phyloP scores from a whole-genome alignment of 2,888 invertebrate species.

The Cerastis leucographa region DNA sequence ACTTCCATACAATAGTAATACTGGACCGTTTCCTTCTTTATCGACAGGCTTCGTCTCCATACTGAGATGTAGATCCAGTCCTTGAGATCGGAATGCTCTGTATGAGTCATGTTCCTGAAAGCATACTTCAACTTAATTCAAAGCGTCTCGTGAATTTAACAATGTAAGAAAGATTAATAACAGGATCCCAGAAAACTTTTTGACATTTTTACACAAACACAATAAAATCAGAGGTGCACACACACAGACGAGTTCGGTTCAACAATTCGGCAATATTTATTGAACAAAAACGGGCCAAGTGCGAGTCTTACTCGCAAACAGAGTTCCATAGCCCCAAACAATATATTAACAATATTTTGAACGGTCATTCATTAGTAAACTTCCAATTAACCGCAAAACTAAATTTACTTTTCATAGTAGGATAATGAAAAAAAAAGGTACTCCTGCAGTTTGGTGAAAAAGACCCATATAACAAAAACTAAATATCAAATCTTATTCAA shows the following conservation, averaged over 20 bases:
- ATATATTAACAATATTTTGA: too few species aligned
- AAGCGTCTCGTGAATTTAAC: background rate
- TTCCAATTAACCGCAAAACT: too few species aligned
- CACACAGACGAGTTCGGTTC: background rate
- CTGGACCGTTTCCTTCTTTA: conserved; percentile 92
- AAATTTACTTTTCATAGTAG: too few species aligned
- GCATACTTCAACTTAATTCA: background rate
- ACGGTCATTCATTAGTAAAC: too few species aligned
- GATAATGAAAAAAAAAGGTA: too few species aligned
- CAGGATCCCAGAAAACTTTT: background rate
- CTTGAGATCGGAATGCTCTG: conserved; percentile 95
- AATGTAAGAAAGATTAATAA: background rate
- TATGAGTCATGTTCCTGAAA: conserved; percentile 97
- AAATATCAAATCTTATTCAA: too few species aligned
- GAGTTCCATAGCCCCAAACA: too few species aligned
- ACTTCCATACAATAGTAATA: conserved; percentile 96
- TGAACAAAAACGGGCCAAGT: too few species aligned
- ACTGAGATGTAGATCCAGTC: conserved; percentile 84
- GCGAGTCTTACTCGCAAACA: too few species aligned
- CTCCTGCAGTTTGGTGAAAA: too few species aligned
- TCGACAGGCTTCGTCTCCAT: conserved; percentile 88
- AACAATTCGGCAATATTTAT: background rate
- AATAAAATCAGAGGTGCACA: too few species aligned
- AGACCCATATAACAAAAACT: too few species aligned
- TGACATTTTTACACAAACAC: background rate